These are phyloP conservation scores for Ischnus inquisitorius DNA, from an alignment of 2,888 invertebrate species.

Conservation along the genomic window DNA sequence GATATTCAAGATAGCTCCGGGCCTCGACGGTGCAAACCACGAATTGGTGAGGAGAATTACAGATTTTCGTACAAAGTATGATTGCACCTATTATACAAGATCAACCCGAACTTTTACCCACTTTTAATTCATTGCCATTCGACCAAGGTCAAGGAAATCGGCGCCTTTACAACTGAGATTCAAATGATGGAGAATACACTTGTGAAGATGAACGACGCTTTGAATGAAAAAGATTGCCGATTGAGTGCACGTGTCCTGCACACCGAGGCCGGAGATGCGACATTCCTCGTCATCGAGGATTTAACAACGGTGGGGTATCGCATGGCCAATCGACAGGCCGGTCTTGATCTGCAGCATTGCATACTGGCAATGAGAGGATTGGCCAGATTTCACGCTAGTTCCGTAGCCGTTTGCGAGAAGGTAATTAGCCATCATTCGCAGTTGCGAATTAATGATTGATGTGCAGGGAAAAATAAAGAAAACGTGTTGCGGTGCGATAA, in stretches of 20 bases:
- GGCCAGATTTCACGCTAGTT: constrained; percentile 87
- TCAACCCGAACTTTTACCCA: background rate
- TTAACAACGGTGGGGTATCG: constrained; percentile 86
- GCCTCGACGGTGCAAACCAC: constrained; percentile 83
- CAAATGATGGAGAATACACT: constrained; percentile 79
- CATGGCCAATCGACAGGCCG: constrained; percentile 86
- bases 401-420: constrained; percentile 86
- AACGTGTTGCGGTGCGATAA: background rate
- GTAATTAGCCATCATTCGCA: constrained; percentile 70
- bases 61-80: background rate
- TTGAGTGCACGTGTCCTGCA: constrained; percentile 80
- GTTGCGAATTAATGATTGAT: background rate
- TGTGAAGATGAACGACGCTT: constrained; percentile 78
- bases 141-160: constrained; percentile 28
- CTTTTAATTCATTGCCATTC: background rate
- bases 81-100: background rate
- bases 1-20: constrained; percentile 83
- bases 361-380: constrained; percentile 86
- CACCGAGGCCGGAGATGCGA: constrained; percentile 80
- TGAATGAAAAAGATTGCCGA: constrained; percentile 68
- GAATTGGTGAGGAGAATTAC: constrained; percentile 72
- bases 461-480: background rate
- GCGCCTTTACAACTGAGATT: constrained; percentile 79
- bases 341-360: constrained; percentile 87
- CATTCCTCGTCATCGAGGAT: constrained; percentile 87